phyloP scores from a whole-genome alignment of 2,797 vertebrate species.

The Eupleurogrammus muticus region DNA sequence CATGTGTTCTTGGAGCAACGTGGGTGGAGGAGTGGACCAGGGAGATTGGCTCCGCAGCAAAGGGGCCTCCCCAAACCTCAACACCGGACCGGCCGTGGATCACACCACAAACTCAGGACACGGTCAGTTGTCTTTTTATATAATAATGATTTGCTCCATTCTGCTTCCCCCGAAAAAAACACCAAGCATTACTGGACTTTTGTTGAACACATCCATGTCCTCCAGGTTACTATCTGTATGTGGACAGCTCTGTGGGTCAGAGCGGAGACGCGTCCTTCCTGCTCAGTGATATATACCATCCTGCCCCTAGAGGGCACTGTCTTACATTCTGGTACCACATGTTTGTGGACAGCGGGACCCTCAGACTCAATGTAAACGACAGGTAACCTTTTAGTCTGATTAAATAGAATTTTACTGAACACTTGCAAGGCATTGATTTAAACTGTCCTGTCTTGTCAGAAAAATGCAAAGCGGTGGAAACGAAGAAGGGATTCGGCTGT shows the following conservation, averaged over 20 bases:
- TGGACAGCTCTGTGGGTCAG: constrained; percentile 78
- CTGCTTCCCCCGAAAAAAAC: too few species aligned
- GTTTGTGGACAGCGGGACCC: constrained; percentile 74
- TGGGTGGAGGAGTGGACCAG: constrained; percentile 68
- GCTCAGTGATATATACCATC: constrained; percentile 76
- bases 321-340: constrained; percentile 85
- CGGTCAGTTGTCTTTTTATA: constrained; percentile 49
- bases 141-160: background rate
- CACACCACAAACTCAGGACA: constrained; percentile 80
- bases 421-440: background rate
- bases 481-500: constrained; percentile 66
- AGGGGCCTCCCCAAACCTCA: constrained; percentile 67
- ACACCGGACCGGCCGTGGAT: constrained; percentile 78
- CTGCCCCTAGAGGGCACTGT: constrained; percentile 75
- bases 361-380: constrained; percentile 76
- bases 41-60: constrained; percentile 80
- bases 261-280: constrained; percentile 74
- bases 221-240: constrained; percentile 79
- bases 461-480: constrained; percentile 59
- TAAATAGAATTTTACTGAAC: background rate
- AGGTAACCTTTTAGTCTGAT: constrained; percentile 65
- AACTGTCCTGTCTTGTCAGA: constrained; percentile 49
- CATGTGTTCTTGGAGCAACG: constrained; percentile 82
- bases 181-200: too few species aligned
- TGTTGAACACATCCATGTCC: constrained; percentile 4